Evolutionary conservation across 2,888 invertebrate genomes (phyloP), one percentile per base, ranked within the genome.

Genomic region (Acanthococcus lagerstroemiae): DNA sequence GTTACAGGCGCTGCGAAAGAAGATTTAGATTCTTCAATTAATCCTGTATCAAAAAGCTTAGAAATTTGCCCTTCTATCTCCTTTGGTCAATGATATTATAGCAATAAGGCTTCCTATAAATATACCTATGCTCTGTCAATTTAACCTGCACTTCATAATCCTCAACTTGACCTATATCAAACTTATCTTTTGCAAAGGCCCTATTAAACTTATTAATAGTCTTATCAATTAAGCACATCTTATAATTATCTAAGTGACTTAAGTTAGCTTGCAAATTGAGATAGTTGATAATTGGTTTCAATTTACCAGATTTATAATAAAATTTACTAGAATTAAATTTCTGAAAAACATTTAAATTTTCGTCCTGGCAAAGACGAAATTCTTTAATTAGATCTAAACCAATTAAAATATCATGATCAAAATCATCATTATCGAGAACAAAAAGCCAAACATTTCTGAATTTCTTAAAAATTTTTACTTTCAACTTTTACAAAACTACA

Each of bases 381-480:
- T 69, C 67, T 52, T 67, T 63, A 65, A 72, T 71, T 0, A 66
- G 65, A 67, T 72, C 72, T 65, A 72, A n/a, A n/a, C n/a, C n/a
- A n/a, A n/a, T n/a, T n/a, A n/a, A n/a, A n/a, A n/a, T n/a, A n/a
- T n/a, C n/a, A n/a, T n/a, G n/a, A n/a, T n/a, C n/a, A n/a, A n/a
- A n/a, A n/a, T n/a, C n/a, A n/a, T n/a, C n/a, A n/a, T n/a, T n/a
- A n/a, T n/a, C n/a, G n/a, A n/a, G n/a, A n/a, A n/a, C n/a, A n/a
- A n/a, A n/a, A n/a, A n/a, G 27, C 45, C 48, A 17, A 7, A 63
- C 55, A 7, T 22, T 6, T 37, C 25, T 55, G 19, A 37, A 22
- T 6, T 46, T 37, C 9, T 63, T 55, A n/a, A 54, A 63, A 45
- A 63, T 63, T 63, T 63, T 63, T 25, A 63, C 4, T 30, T 63